These are phyloP conservation scores for Polypedilum vanderplanki DNA, from an alignment of 1,140 invertebrate species.

Conservation along the genomic window DNA sequence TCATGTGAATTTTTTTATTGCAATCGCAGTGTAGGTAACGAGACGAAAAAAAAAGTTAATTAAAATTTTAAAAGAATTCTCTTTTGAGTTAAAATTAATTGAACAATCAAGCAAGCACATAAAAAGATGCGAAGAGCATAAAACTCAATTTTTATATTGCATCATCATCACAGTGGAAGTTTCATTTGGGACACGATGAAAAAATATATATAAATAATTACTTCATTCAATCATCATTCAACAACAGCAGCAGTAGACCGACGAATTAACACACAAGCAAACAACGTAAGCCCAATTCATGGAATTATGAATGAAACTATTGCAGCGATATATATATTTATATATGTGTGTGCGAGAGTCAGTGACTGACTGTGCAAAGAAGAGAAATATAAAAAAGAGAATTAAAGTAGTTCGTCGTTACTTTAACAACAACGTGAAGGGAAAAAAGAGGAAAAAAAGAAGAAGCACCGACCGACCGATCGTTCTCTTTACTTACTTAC, in stretches of 20 bases:
- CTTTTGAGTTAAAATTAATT: background rate
- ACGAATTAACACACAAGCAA: background rate
- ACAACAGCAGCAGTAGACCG: background rate
- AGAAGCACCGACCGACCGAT: background rate
- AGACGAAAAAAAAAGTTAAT: background rate
- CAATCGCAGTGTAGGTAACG: background rate
- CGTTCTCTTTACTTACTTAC: background rate
- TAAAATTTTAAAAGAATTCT: background rate
- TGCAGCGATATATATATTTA: background rate
- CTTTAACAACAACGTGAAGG: background rate
- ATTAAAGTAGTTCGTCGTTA: constrained; percentile 1
- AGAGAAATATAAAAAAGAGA: background rate
- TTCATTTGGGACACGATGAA: background rate
- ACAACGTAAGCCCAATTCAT: background rate
- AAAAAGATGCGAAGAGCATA: background rate
- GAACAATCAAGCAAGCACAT: background rate
- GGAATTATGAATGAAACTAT: constrained; percentile 5
- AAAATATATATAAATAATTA: constrained; percentile 15
- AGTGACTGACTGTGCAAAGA: background rate
- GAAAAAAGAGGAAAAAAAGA: background rate
- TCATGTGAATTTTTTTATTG: background rate
- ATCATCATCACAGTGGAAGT: background rate
- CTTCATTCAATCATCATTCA: constrained; percentile 7
- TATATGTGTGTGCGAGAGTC: background rate
- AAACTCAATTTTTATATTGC: background rate